phyloP scores from a whole-genome alignment of 2,113 vertebrate species.

The Micromys minutus region DNA sequence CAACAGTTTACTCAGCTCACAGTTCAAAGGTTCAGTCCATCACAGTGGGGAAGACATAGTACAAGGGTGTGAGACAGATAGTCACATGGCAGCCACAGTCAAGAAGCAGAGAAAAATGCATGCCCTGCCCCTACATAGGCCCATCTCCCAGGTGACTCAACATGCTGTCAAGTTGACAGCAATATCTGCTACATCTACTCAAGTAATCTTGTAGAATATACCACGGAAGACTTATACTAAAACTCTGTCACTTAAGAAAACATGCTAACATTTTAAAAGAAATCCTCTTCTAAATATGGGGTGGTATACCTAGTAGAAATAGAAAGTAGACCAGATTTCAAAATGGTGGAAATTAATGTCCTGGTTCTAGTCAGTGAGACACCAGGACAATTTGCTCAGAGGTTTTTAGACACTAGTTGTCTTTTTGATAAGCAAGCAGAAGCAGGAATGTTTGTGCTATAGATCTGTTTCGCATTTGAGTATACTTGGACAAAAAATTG shows the following conservation, averaged over 20 bases:
- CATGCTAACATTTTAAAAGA: background rate
- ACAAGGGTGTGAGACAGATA: background rate
- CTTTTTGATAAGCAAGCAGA: constrained; percentile 25
- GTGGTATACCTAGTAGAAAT: background rate
- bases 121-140: background rate
- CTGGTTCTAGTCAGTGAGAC: background rate
- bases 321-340: background rate
- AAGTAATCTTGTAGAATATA: background rate
- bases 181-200: background rate
- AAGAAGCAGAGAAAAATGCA: background rate
- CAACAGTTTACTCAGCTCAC: background rate
- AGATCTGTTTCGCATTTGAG: background rate
- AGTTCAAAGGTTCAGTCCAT: background rate
- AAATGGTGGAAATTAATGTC: background rate
- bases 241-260: background rate
- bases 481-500: background rate
- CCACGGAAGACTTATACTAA: constrained; percentile 2
- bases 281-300: background rate
- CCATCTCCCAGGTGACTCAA: background rate
- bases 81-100: background rate
- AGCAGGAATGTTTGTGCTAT: background rate
- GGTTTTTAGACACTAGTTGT: background rate
- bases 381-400: background rate
- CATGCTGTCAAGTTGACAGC: background rate
- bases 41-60: background rate